Base-by-base conservation (phyloP, 2,888 invertebrate genomes). In the Cataglyphis livida region DNA sequence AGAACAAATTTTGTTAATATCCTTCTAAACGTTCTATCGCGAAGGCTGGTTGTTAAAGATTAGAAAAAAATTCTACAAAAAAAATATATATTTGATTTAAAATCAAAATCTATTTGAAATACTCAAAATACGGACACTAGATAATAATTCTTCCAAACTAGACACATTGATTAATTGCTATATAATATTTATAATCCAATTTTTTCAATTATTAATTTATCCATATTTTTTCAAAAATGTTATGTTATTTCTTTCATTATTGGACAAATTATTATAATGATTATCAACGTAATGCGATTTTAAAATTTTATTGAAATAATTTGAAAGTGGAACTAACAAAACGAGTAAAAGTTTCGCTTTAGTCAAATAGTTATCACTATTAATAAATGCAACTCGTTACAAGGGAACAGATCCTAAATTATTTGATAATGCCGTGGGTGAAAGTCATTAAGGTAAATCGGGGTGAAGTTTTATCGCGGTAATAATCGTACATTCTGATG, bases 361-460 rank as follows among this genome's bases (percentile, higher is more conserved):
- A 79, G 35, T 32, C 35, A 59, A 70, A 70, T 68, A 79, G 59
- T 12, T 51, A 21, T 18, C 18, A 44, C 32, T 68, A 68, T 59
- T 78, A 78, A 78, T 78, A 78, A 78, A 66, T 68, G 59, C 41
- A 70, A 68, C 68, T 79, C 48, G 59, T 70, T 79, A 79, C 18
- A 41, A 44, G 44, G 21, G 12, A 44, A 32, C 44, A 44, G 68
- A 70, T 70, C 5, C 78, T 79, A 79, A 59, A 79, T 79, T 79
- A 79, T 68, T 79, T 35, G 78, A 59, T 70, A 70, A 79, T 79
- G 59, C 70, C 78, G 78, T 79, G 78, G 70, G 1, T 79, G 44
- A 25, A 70, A 79, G 78, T 79, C 78, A 79, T 79, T 79, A 79
- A 79, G 59, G 70, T 32, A 59, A 66, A 79, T 79, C 59, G 78